Base-by-base conservation (phyloP, 2,797 vertebrate species). In the Scomberomorus guttatus region DNA sequence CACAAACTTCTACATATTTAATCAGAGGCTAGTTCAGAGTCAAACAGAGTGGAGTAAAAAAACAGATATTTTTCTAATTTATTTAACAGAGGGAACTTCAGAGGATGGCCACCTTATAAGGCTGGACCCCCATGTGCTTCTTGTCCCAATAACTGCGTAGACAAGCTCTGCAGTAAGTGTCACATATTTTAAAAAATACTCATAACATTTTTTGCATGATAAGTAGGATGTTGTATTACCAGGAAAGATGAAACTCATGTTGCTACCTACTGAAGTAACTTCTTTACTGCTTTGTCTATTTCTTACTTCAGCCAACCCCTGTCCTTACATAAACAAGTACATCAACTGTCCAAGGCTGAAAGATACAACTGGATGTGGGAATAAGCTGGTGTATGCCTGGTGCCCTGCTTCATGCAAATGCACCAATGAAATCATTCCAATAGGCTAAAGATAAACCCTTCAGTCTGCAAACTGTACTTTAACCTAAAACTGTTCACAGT, bases 81-180 rank as follows among this genome's bases (percentile, higher is more conserved):
- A 12, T 66, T 75, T 44, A 69, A 82, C 89, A 96, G 95, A n/a
- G 95, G 95, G 27, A 95, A 96, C 87, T 94, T 90, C 62, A 64
- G 0, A 64, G 4, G 5, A 1, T 87, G 84, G 52, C 3, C 20
- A 1, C 95, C 95, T 0, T 96, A 96, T 55, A 84, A 64, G 0
- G 2, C 1, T 1, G 95, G 95, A 59, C 0, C 34, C 0, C 14
- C 87, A 0, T 95, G 95, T 59, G 86, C 65, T 1, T 77, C 80
- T 76, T 96, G 95, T 58, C 93, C 92, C 5, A 0, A 88, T 4
- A 0, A 76, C 62, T 95, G 95, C 13, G 85, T 87, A 2, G 66
- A 95, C 67, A 79, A 90, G 3, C 93, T 96, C 6, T 95, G 95
- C 91, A 94, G 95, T 95, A 68, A 94, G 94, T 92, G 2, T 22